Base-by-base conservation (phyloP, 2,113 vertebrate genomes). In the Paramormyrops kingsleyae region DNA sequence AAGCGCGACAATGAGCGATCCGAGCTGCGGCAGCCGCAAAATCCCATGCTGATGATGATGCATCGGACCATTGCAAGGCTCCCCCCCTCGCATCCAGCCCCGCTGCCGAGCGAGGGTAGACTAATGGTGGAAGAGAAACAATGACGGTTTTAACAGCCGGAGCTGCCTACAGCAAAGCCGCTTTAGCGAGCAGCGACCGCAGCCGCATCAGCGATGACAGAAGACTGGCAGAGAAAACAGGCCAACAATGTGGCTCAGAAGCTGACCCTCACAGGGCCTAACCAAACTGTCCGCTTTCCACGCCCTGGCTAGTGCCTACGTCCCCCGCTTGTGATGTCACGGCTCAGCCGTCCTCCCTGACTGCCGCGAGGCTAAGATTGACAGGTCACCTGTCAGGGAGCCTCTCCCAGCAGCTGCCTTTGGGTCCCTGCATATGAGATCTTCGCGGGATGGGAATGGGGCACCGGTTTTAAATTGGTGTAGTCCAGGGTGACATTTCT, bases 101-200 rank as follows among this genome's bases (percentile, higher is more conserved):
- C 56, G 92, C 93, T 90, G 93, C 87, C 31, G 92, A 94, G 94
- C 91, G 90, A 91, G 93, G 93, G 92, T 92, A 93, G 93, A 87
- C 93, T 93, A 94, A 93, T 93, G 90, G 86, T n/a, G 70, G 52
- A 74, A 94, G 91, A 94, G 90, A 95, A 93, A 96, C 96, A 96
- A 96, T 96, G 95, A 95, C 93, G 94, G 93, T 94, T 94, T 95
- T 95, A 95, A 93, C 44, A 96, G 93, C 94, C 94, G 90, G 93
- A 93, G 95, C 93, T 93, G 95, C 95, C 95, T 96, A 94, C 93
- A 95, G 96, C 95, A 95, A 96, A 96, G 95, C 94, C 77, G 94
- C 94, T 96, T 95, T 95, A 92, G 93, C 94, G 93, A 93, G 93
- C 90, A 89, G 53, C 91, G 7, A 92, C 93, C 95, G 93, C 94